These are phyloP conservation scores for Chaenocephalus aceratus DNA, from an alignment of 2,113 vertebrate species.

Conservation along the genomic window DNA sequence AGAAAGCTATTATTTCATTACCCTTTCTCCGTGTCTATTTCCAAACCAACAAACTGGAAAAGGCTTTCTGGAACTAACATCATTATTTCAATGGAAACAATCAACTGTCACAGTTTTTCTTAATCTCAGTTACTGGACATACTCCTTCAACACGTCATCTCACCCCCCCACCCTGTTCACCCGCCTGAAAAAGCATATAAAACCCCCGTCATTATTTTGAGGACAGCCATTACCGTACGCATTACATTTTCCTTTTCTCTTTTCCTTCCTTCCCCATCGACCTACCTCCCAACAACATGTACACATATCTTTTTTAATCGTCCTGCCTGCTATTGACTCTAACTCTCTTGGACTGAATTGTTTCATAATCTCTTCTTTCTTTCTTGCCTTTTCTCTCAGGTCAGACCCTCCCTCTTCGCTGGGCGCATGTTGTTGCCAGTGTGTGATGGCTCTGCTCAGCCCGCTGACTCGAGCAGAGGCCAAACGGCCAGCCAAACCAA, in stretches of 20 bases:
- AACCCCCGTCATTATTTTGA: slow-evolving; percentile 16
- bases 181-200: slow-evolving; percentile 7
- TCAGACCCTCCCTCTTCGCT: slow-evolving; percentile 48
- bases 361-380: slow-evolving; percentile 5
- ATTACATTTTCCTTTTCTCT: not conserved
- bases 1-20: no score
- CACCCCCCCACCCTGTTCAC: not conserved
- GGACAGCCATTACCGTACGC: slow-evolving; percentile 25
- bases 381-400: slow-evolving; percentile 19
- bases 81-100: slow-evolving; percentile 19
- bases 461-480: slow-evolving; percentile 66
- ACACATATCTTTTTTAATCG: slow-evolving; percentile 3
- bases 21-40: no score
- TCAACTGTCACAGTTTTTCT: slow-evolving; percentile 12
- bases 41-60: slow-evolving; percentile 6
- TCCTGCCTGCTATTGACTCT: not conserved
- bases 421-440: slow-evolving; percentile 51
- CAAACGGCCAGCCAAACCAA: slow-evolving; percentile 74
- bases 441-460: slow-evolving; percentile 60
- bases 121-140: slow-evolving; percentile 21
- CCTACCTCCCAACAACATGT: not conserved
- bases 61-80: slow-evolving; percentile 16
- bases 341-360: slow-evolving; percentile 1
- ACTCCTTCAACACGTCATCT: not conserved
- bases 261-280: not conserved